Evolutionary conservation across 2,888 invertebrate genomes (phyloP).

Genomic region (Seladonia tumulorum): DNA sequence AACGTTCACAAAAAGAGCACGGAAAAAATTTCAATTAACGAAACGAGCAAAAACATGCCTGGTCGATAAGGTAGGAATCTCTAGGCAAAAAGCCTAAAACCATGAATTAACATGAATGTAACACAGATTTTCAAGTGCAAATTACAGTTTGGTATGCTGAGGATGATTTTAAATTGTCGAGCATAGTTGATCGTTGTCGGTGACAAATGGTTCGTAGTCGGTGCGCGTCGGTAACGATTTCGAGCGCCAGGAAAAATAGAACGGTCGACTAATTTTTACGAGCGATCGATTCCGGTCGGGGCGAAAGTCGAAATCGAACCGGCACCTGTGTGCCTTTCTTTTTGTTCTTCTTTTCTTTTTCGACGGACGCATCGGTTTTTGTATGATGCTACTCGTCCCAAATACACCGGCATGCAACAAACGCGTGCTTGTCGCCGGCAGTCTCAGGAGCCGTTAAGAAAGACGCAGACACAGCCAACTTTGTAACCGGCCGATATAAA

Average conservation of each 20-base stretch:
- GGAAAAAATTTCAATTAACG: background rate
- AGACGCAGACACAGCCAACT: conserved; percentile 62
- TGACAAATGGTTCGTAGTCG: background rate
- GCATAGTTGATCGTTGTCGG: too few relatives aligned
- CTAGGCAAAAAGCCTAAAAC: background rate
- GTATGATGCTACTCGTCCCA: conserved; percentile 41
- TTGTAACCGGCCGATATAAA: conserved; percentile 73
- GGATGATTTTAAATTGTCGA: background rate
- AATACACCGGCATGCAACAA: conserved; percentile 35
- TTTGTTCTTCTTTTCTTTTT: conserved; percentile 28
- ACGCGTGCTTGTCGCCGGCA: conserved; percentile 21
- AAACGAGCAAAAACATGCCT: background rate
- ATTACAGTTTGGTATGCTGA: too few relatives aligned
- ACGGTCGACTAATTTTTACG: background rate
- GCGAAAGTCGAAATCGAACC: conserved; percentile 45
- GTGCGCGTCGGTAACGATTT: background rate
- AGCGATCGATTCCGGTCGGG: background rate
- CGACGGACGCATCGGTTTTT: conserved; percentile 41
- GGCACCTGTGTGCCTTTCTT: conserved; percentile 4
- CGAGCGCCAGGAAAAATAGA: background rate
- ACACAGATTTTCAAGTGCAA: too few relatives aligned
- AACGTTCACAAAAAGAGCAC: background rate
- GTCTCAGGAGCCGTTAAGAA: conserved; percentile 56
- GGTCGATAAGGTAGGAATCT: background rate
- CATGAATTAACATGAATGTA: too few relatives aligned